Conservation (phyloP, 2,888 invertebrate genomes). For the Hirtodrosophila duncani region DNA sequence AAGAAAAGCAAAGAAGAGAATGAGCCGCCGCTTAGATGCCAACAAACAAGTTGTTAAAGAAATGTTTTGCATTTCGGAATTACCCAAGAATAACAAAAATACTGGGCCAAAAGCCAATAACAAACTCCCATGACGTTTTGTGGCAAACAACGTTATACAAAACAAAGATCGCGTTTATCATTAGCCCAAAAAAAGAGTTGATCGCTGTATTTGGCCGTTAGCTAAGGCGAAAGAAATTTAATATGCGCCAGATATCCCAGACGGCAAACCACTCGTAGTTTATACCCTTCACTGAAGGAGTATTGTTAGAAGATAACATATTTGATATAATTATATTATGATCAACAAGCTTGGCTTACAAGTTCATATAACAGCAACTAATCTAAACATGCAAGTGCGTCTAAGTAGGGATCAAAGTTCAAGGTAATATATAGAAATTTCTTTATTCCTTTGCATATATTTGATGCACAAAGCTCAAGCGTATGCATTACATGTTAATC, state of each 20-base stretch:
- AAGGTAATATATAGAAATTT: too few species aligned
- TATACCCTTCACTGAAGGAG: too few species aligned
- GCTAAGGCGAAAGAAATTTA: conserved; percentile 47
- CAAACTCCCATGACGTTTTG: conserved; percentile 57
- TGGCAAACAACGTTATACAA: conserved; percentile 49
- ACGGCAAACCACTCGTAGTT: too few species aligned
- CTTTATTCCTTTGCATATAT: too few species aligned
- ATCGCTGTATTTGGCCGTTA: conserved; percentile 22
- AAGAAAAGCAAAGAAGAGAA: conserved; percentile 23
- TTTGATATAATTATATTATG: too few species aligned
- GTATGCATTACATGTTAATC: too few species aligned
- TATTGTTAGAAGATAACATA: too few species aligned
- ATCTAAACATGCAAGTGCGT: too few species aligned
- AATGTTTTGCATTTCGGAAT: conserved; percentile 50
- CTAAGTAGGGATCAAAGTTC: too few species aligned
- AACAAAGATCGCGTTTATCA: conserved; percentile 51
- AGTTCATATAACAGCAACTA: too few species aligned
- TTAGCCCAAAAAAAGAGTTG: conserved; percentile 44
- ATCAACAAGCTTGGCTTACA: too few species aligned
- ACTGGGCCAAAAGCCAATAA: conserved; percentile 56
- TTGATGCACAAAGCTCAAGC: too few species aligned
- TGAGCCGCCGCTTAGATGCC: conserved; percentile 45
- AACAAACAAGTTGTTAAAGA: conserved; percentile 37
- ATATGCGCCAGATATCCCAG: conserved; percentile 57
- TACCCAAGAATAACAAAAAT: conserved; percentile 51